Conservation (phyloP, 2,888 invertebrate genomes). For the Syritta pipiens region DNA sequence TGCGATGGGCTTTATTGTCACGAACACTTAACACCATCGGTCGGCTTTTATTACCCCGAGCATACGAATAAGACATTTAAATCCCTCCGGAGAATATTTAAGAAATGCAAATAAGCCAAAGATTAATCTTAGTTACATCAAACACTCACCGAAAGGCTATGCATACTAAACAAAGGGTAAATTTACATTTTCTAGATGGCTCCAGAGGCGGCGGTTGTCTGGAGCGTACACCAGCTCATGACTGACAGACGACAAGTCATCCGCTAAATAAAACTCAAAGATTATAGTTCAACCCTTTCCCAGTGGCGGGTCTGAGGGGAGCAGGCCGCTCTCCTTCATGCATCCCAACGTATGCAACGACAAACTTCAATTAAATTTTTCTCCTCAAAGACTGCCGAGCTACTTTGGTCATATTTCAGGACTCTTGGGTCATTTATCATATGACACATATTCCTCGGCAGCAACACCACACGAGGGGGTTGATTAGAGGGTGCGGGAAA, state of each 20-base stretch:
- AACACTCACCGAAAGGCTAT: slow-evolving; percentile 68
- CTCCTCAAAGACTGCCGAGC: slow-evolving; percentile 42
- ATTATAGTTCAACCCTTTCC: slow-evolving; percentile 62
- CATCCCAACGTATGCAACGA: slow-evolving; percentile 51
- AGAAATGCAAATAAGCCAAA: slow-evolving; percentile 69
- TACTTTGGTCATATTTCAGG: slow-evolving; percentile 62
- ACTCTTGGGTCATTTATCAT: slow-evolving; percentile 64
- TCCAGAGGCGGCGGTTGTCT: too few species aligned
- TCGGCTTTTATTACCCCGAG: slow-evolving; percentile 66
- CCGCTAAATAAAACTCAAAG: slow-evolving; percentile 58
- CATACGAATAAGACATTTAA: slow-evolving; percentile 68
- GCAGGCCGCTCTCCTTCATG: slow-evolving; percentile 47
- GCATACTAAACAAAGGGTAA: slow-evolving; percentile 67
- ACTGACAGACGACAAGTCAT: slow-evolving; percentile 60
- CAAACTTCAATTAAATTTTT: slow-evolving; percentile 65
- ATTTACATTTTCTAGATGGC: slow-evolving; percentile 59
- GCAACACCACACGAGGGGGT: slow-evolving; percentile 26
- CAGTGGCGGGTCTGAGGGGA: slow-evolving; percentile 21
- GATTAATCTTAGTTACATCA: slow-evolving; percentile 69
- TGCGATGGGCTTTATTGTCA: slow-evolving; percentile 60
- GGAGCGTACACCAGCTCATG: slow-evolving; percentile 16
- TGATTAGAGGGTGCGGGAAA: slow-evolving; percentile 51
- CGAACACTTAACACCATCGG: slow-evolving; percentile 68
- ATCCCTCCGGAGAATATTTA: slow-evolving; percentile 67
- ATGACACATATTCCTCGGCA: slow-evolving; percentile 49